These are phyloP conservation scores for Dicranocentrus wangi DNA, from an alignment of 2,888 invertebrate species.

Conservation along the genomic window DNA sequence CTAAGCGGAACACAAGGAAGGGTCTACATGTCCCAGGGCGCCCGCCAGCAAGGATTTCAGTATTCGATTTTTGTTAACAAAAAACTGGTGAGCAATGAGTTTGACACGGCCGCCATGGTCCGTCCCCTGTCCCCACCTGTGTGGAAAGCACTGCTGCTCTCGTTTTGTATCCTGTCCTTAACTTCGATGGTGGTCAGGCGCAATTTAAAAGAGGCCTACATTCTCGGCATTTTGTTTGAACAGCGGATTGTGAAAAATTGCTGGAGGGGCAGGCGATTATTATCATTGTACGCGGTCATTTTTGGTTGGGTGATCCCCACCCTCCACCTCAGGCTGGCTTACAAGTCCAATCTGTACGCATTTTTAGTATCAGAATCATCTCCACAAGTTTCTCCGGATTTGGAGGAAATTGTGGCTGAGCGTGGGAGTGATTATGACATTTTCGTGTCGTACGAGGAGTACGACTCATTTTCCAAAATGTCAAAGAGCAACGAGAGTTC, in stretches of 20 bases:
- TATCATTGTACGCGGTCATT: neutral
- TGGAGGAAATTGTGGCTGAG: constrained; percentile 3
- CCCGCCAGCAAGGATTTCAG: constrained; percentile 1
- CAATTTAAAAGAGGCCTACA: neutral
- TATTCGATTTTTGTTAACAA: constrained; percentile 30
- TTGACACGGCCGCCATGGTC: constrained; percentile 15
- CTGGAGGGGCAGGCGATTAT: neutral
- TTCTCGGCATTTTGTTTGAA: constrained; percentile 18
- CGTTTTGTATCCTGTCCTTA: neutral
- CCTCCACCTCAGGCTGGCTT: constrained; percentile 28
- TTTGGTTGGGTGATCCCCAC: constrained; percentile 35
- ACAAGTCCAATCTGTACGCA: constrained; percentile 25
- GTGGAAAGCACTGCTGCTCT: neutral
- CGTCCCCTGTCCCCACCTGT: constrained; percentile 14
- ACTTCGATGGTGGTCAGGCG: neutral
- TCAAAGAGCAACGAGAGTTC: neutral
- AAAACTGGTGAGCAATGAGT: neutral
- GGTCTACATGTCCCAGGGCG: neutral
- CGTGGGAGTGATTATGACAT: neutral
- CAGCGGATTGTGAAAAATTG: neutral
- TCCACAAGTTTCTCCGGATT: neutral
- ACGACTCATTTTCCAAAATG: neutral
- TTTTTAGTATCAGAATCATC: constrained; percentile 1
- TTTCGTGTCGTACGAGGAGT: constrained; percentile 9
- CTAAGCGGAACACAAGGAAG: neutral